Base-by-base conservation (phyloP, 2,113 vertebrate species). In the Neogobius melanostomus region DNA sequence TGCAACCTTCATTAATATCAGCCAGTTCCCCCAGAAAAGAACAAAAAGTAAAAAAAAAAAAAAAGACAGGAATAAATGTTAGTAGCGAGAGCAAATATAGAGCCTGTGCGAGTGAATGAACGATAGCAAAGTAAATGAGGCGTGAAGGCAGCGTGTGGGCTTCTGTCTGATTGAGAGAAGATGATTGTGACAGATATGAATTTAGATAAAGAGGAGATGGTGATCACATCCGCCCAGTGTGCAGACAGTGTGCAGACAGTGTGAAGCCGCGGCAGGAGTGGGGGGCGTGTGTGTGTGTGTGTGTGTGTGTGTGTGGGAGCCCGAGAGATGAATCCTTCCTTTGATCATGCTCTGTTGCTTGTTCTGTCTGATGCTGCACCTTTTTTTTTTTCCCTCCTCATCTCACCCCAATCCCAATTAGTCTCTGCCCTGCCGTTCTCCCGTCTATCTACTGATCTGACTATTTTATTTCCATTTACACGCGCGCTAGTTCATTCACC, bases 401-500 rank as follows among this genome's bases (percentile, higher is more conserved):
- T 66, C 72, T 81, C 76, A 70, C 69, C 68, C 71, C 36, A 10
- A 71, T 79, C 75, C 81, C 64, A 75, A 79, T 79, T 80, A 52
- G 53, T 73, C 71, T 45, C 53, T 50, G n/a, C 52, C 64, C 62
- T 72, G 49, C 64, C 68, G 47, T 76, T 76, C 47, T 60, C 56
- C 64, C 48, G 14, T 42, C 59, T 77, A 21, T 52, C 69, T 54
- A 21, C 65, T 45, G 68, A 63, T 69, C 59, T 46, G 56, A 42
- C 64, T 2, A 15, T 70, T 74, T 80, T 84, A 80, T 85, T 85
- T 85, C 81, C 81, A 68, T 72, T 69, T 74, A 36, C 28, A 2
- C 4, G 28, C 28, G 66, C 64, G 57, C 12, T 2, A 63, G 44
- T 12, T 10, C 71, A 14, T 72, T 80, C 70, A 78, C 74, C 74